Evolutionary conservation across 2,797 vertebrate genomes (phyloP), one percentile per base, ranked within the genome.

Genomic region (Microtus californicus): DNA sequence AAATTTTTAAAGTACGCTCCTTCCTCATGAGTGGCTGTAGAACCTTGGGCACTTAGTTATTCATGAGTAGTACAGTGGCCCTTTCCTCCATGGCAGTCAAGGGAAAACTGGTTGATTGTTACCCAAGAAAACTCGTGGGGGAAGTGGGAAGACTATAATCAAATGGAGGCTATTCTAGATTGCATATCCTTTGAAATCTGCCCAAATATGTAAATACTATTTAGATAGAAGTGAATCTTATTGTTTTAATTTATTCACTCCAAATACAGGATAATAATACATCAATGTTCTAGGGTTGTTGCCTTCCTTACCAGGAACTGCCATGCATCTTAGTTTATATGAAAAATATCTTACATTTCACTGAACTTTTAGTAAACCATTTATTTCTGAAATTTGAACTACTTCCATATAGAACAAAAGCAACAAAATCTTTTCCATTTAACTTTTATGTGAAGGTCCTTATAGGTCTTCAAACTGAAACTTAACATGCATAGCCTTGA

Each of bases 231-330:
- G 12, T 8, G 21, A 79, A 13, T 48, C 59, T 85, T 76, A 3
- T 76, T 87, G n/a, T 76, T 48, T 96, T 95, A 4, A 34, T 79
- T 69, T 93, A 86, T 88, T 90, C 10, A 86, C 48, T 92, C 10
- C 4, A 67, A 51, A 76, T 65, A n/a, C 15, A 71, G 23, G 45
- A 23, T 85, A 78, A 21, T 90, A 83, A 21, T 90, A 80, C 19
- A 48, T 78, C 2, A 63, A 27, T 43, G 4, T 71, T 90, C 73
- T 63, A 31, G 34, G 25, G 34, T 86, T 87, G 6, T 79, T 69
- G 25, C 21, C 43, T 71, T 2, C 11, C 13, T 25, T 86, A 78
- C 25, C 12, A 74, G 23, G 48, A 82, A 85, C 5, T 0, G 48
- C 63, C 69, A 45, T 23, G 11, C 29, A 77, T 79, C 31, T 45